Base-by-base conservation (phyloP, 2,113 vertebrate genomes). In the Antennarius striatus region DNA sequence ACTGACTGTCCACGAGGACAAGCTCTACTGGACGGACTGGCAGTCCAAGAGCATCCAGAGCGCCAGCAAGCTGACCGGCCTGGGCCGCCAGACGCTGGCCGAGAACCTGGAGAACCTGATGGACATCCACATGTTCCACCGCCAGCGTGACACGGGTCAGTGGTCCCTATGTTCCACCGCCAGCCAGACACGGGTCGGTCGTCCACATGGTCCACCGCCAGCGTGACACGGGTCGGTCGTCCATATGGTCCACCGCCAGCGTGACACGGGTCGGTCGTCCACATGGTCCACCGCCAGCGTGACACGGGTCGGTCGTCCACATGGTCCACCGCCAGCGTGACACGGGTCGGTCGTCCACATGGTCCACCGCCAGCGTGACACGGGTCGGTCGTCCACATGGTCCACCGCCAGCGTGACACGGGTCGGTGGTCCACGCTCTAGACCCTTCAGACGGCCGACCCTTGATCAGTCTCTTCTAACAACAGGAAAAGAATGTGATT, bases 1-100 rank as follows among this genome's bases (percentile, higher is more conserved):
- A 10, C 91, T 99, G 79, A 98, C 97, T 13, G 93, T 99, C 5
- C 95, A 97, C 4, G 93, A 95, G 16, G 95, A 97, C 71, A 94
- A 93, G 83, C 94, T 99, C 84, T 99, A 95, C 90, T 99, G 98
- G 98, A 99, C 98, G 0, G 98, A 99, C 90, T 99, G 98, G 98
- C 96, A 98, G 84, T 95, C 95, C 40, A 99, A 99, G 89, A 99
- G 96, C 88, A 98, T 99, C 80, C 95, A 99, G 91, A 97, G 95
- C 0, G 97, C 96, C 0, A 91, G 97, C 50, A 96, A 96, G 64
- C 88, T 92, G 55, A 97, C 93, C 0, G 98, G 97, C 9, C 84
- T 95, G 80, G 93, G 91, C n/a, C 93, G 96, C 22, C 90, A 92
- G 69, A 96, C 93, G 0, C 90, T 98, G 60, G 94, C 95, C 4